phyloP scores from a whole-genome alignment of 2,797 vertebrate genomes.

The Sebastes minor region DNA sequence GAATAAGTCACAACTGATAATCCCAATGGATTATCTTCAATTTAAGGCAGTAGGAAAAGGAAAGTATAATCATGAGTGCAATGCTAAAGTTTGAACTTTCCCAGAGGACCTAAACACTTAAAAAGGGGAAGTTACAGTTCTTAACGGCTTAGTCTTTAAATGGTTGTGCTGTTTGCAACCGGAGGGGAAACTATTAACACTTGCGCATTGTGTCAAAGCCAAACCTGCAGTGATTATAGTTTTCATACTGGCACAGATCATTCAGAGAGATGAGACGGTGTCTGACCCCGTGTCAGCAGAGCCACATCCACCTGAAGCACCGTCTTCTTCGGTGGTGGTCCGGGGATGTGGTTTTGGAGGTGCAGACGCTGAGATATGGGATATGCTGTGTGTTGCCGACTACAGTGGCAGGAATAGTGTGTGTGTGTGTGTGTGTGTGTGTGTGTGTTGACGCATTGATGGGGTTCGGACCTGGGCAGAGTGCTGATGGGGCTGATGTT shows the following conservation, averaged over 20 bases:
- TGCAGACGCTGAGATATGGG: conserved; percentile 68
- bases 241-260: background rate
- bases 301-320: conserved; percentile 40
- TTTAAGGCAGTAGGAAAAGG: background rate
- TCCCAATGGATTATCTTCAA: background rate
- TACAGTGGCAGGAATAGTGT: conserved; percentile 29
- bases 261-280: conserved; percentile 8
- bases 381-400: conserved; percentile 56
- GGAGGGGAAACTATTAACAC: conserved; percentile 3
- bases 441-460: conserved; percentile 29
- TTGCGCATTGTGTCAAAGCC: background rate
- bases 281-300: conserved; percentile 45
- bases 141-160: background rate
- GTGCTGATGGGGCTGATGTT: conserved; percentile 70
- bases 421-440: conserved; percentile 28
- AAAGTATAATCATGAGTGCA: background rate
- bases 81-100: background rate
- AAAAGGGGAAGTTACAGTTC: background rate
- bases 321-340: conserved; percentile 42
- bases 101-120: background rate
- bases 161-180: background rate
- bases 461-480: conserved; percentile 47
- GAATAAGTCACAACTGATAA: background rate
- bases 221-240: conserved; percentile 3
- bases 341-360: conserved; percentile 65